Conservation (phyloP, 2,888 invertebrate species). For the Eudemis profundana region DNA sequence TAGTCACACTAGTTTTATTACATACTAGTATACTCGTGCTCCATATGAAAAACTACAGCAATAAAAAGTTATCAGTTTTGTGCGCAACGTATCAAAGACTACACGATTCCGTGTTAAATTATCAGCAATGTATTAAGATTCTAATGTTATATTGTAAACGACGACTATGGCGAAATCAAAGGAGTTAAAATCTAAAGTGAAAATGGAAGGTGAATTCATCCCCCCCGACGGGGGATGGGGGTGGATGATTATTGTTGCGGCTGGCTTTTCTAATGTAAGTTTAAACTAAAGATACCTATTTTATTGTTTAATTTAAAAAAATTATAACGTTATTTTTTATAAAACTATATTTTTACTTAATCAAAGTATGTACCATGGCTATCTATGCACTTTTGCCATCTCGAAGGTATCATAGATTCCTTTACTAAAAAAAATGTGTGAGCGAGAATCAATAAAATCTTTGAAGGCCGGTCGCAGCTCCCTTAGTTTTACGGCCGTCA, state of each 20-base stretch:
- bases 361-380: no score
- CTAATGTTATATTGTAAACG: conserved; percentile 15
- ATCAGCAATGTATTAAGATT: conserved; percentile 36
- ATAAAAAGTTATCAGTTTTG: conserved; percentile 59
- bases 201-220: conserved; percentile 83
- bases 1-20: conserved; percentile 4
- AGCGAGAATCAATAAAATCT: no score
- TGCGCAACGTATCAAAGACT: conserved; percentile 50
- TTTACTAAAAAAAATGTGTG: no score
- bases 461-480: no score
- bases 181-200: conserved; percentile 65
- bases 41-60: conserved; percentile 32
- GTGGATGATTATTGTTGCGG: conserved; percentile 90
- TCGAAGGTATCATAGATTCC: no score
- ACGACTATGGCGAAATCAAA: conserved; percentile 63
- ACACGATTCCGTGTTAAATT: conserved; percentile 46
- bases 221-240: conserved; percentile 93
- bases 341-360: no score
- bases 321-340: background rate
- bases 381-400: no score
- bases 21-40: background rate
- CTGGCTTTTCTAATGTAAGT: conserved; percentile 90
- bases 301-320: no score
- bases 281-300: background rate
- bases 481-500: no score